phyloP scores from a whole-genome alignment of 2,797 vertebrate genomes.

The Loriculus beryllinus region DNA sequence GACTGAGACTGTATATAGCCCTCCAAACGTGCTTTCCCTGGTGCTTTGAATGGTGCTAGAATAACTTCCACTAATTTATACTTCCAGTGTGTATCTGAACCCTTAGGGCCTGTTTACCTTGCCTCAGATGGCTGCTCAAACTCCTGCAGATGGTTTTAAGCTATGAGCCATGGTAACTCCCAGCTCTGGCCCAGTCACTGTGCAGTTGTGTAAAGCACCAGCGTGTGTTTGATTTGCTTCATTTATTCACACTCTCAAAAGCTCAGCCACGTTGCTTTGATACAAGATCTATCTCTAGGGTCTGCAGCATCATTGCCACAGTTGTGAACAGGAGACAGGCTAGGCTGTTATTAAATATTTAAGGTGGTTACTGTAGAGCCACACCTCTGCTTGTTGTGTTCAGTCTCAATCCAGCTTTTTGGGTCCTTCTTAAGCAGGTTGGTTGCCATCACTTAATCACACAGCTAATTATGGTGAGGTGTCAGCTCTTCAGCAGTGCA shows the following conservation, averaged over 20 bases:
- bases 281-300: neutral
- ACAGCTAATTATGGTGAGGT: neutral
- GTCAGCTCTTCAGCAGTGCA: neutral
- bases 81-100: neutral
- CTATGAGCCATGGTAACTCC: neutral
- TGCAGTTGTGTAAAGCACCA: neutral
- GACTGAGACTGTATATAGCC: neutral
- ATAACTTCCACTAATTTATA: neutral
- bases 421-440: neutral
- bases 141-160: neutral
- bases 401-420: neutral
- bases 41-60: neutral
- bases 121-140: neutral
- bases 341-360: neutral
- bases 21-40: neutral
- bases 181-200: neutral
- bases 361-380: neutral
- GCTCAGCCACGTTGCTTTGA: neutral
- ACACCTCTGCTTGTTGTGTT: neutral
- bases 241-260: neutral
- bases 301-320: neutral
- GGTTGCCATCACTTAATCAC: neutral
- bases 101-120: neutral
- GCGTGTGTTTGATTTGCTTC: neutral
- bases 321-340: neutral